phyloP scores from a whole-genome alignment of 2,797 vertebrate genomes.

The Garrulus glandarius region DNA sequence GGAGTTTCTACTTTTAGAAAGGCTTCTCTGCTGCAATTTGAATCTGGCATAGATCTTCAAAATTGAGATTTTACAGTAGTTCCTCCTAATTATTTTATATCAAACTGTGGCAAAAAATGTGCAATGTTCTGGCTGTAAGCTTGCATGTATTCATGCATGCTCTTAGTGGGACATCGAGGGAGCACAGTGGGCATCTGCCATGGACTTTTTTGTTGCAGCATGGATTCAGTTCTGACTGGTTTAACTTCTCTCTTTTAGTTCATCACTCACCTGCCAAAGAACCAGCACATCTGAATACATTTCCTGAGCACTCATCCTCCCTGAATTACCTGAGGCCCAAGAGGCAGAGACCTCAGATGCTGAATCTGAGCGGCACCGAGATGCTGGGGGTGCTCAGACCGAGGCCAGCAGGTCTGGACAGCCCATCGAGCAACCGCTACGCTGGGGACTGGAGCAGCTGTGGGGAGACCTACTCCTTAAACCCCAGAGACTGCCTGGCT shows the following conservation, averaged over 20 bases:
- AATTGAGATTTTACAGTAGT: conserved; percentile 28
- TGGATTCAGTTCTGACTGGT: neutral
- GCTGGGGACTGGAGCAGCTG: conserved; percentile 96
- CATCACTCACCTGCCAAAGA: conserved; percentile 74
- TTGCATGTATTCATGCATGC: conserved; percentile 64
- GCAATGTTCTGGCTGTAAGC: conserved; percentile 50
- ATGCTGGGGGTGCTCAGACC: conserved; percentile 84
- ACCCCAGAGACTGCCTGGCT: conserved; percentile 61
- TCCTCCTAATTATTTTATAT: conserved; percentile 48
- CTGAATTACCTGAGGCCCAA: conserved; percentile 82
- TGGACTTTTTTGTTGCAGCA: neutral
- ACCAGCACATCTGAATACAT: conserved; percentile 12
- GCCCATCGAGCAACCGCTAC: conserved; percentile 93
- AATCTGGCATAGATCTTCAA: conserved; percentile 60
- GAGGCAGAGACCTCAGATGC: conserved; percentile 84
- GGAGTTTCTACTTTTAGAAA: conserved; percentile 25
- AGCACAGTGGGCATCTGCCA: neutral
- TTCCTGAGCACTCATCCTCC: conserved; percentile 63
- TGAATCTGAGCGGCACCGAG: conserved; percentile 82
- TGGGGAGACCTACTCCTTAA: conserved; percentile 84
- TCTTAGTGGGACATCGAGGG: neutral
- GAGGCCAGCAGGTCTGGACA: conserved; percentile 86
- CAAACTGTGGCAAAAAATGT: neutral
- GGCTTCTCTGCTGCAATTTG: neutral
- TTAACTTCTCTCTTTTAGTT: conserved; percentile 74